Evolutionary conservation across 2,888 invertebrate genomes (phyloP), one percentile per base, ranked within the genome.

Genomic region (Pyrgus malvae): DNA sequence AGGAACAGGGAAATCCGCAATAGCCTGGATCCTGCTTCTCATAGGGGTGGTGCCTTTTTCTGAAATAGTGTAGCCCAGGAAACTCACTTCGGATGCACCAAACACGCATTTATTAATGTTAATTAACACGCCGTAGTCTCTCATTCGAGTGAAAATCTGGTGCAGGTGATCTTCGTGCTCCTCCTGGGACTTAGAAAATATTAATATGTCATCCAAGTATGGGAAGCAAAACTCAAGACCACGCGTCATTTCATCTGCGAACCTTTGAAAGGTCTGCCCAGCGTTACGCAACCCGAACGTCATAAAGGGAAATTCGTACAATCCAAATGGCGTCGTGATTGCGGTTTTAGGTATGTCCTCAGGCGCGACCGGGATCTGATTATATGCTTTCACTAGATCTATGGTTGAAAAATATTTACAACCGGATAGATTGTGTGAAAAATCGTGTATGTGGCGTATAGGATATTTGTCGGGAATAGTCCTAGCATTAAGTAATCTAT

Each of bases 361-460:
- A 5, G 35, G 31, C 17, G 9, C 12, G 0, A 64, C 55, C 2
- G 62, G 60, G 6, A 61, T 58, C 31, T 65, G 65, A 14, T 63
- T 59, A 14, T 63, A 66, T 0, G 76, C 78, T 33, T 67, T 61
- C 0, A 65, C 64, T 3, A 83, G 61, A 60, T 80, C 78, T 1
- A 80, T 48, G 0, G 60, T 72, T 0, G 66, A 65, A 48, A 73
- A 76, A 4, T 70, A 48, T 9, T 29, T 61, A 19, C 65, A 67
- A 6, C 68, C 70, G 9, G 53, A 23, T 0, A 79, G 56, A 5
- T 50, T 56, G 8, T 68, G 62, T 0, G 69, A 19, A 53, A 78
- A 74, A 55, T 78, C 76, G 11, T 74, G 65, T 3, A 82, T 67
- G 55, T 78, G 69, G 0, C 68, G 54, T 3, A 78, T 60, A 0